Evolutionary conservation across 2,888 invertebrate species (phyloP), one percentile per base, ranked within the genome.

Genomic region (Ernsta delagoae): DNA sequence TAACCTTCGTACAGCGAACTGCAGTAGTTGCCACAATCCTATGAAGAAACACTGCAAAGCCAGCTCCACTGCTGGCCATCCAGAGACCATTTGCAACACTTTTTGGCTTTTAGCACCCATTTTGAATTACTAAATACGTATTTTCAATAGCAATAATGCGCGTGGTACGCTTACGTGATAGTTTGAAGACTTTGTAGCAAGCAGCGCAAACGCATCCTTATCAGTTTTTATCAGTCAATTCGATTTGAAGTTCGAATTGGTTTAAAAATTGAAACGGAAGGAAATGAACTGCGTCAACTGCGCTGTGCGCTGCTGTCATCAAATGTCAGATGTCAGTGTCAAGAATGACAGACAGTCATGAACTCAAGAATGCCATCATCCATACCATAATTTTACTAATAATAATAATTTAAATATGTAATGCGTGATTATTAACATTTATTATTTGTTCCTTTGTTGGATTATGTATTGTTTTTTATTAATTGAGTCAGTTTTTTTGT

Each of bases 11-110:
- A 87, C 83, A 36, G 78, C 75, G 12, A 92, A 85, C 70, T 86
- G 83, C 4, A 88, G 41, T 16, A 91, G 75, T 74, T 93, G 92
- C 88, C 89, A 92, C 41, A 89, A 73, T 3, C 93, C 92, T 9
- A 90, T 54, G 66, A 89, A 81, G 41, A 89, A 70, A 74, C 89
- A 89, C 72, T 86, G 84, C 0, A 89, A 54, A 24, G 90, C 77
- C 70, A 92, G 77, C 68, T 89, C 87, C 9, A 91, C 83, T 0
- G 92, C 90, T 36, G 83, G 80, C 89, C 90, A 89, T 0, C 93
- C 92, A 0, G 86, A 80, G 0, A 92, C 83, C n/a, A 83, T 75
- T 79, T 87, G 77, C 45, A 93, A 78, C 39, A 89, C 84, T 74
- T 85, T 84, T 65, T 77, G 79, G 72, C 77, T 82, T 60, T 75